phyloP scores from a whole-genome alignment of 92 coral and sea anemone genomes.

The Muricea muricata region DNA sequence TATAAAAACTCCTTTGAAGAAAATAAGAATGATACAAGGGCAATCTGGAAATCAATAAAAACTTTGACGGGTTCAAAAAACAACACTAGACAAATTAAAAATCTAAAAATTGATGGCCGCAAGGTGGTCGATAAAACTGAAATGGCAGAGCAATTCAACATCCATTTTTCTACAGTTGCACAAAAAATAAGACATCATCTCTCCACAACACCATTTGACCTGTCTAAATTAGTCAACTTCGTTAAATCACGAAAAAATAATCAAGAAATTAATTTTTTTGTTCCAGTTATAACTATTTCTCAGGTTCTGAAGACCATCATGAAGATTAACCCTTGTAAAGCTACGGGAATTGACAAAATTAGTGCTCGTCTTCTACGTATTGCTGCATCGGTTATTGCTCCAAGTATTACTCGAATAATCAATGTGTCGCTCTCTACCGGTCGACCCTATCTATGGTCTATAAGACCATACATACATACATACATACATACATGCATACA shows the following conservation, averaged over 20 bases:
- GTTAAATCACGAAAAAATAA: conserved; percentile 31
- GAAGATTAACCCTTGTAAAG: conserved; percentile 35
- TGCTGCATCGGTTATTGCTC: conserved; percentile 48
- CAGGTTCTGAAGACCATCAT: not conserved
- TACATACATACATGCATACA: not conserved
- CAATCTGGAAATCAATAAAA: conserved; percentile 55
- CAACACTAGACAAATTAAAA: conserved; percentile 32
- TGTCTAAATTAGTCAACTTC: conserved; percentile 37
- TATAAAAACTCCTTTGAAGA: conserved; percentile 49
- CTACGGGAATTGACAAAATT: conserved; percentile 27
- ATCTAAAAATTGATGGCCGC: conserved; percentile 36
- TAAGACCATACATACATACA: not conserved
- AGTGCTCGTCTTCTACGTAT: conserved; percentile 48
- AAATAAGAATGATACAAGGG: conserved; percentile 47
- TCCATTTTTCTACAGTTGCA: conserved; percentile 22
- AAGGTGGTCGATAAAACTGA: conserved; percentile 30
- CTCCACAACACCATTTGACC: conserved; percentile 33
- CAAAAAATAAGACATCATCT: conserved; percentile 29
- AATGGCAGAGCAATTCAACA: conserved; percentile 45
- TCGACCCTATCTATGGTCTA: not conserved
- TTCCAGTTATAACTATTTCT: conserved; percentile 14
- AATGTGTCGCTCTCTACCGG: conserved; percentile 45
- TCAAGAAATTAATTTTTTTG: not conserved
- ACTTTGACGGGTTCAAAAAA: conserved; percentile 46
- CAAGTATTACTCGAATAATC: conserved; percentile 41